Base-by-base conservation (phyloP, 2,888 invertebrate genomes). In the Sipha maydis region DNA sequence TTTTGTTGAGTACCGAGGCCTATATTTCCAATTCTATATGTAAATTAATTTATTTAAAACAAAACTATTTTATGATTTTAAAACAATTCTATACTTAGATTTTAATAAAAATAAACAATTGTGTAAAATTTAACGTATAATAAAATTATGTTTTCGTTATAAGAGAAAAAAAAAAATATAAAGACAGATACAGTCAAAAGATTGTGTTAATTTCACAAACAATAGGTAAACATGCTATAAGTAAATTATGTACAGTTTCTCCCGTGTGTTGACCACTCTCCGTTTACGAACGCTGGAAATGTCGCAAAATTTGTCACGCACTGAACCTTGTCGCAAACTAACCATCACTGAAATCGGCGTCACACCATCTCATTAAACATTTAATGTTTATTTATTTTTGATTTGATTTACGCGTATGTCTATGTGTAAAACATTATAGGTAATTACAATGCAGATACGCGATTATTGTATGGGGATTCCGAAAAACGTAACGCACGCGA, bases 161-260 rank as follows among this genome's bases (percentile, higher is more conserved):
- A 78, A 54, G 54, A 54, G 28, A 77, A 77, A 78, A n/a, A 48
- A 83, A 56, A 73, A 75, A 56, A 38, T 38, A 38, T 25, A 34
- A 73, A 56, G 71, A 83, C 73, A 61, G 83, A 61, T 75, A 84
- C 83, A 84, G 83, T 84, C 75, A 56, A 84, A 84, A 84, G 38
- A 31, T 84, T 38, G 83, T 75, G 56, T 84, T 84, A 84, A 56
- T 84, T 75, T 76, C 56, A 84, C 83, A 84, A 75, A 61, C n/a
- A 61, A 84, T 73, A 73, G 54, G 25, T 83, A 54, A 41, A 71
- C 71, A 83, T 38, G 1, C 17, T 83, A 79, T 7, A 83, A 25
- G 71, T 83, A 84, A 56, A 84, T 84, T 84, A 84, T 84, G 21
- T 84, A 75, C 83, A 75, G 75, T 84, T 84, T 73, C 48, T 83